Percentiles rank a stretch among this genome's conserved stretches.
Evolutionary conservation across 2,888 invertebrate species (phyloP).

Genomic region (Syrphus vitripennis): DNA sequence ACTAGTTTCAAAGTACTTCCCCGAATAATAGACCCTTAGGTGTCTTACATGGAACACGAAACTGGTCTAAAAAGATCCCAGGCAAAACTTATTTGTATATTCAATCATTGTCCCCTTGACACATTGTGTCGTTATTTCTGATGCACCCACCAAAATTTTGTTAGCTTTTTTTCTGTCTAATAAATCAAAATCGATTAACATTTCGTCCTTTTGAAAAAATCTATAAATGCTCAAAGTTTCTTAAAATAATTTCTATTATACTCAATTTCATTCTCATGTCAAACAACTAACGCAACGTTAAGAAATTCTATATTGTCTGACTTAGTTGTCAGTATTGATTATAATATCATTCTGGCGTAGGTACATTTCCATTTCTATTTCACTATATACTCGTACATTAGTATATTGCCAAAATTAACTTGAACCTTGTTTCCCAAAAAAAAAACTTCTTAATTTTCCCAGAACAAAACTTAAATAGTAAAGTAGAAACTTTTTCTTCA

Average conservation of each 20-base stretch:
- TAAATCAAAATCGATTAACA: neutral
- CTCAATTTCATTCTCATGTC: conserved; percentile 35
- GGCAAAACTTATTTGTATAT: too few species aligned
- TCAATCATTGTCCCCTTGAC: neutral
- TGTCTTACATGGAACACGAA: too few species aligned
- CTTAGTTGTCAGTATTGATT: conserved; percentile 49
- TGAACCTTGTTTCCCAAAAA: neutral
- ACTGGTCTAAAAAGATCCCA: too few species aligned
- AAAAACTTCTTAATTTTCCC: conserved; percentile 22
- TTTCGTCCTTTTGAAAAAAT: neutral
- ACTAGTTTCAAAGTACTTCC: too few species aligned
- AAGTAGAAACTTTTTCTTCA: neutral
- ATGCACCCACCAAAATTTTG: neutral
- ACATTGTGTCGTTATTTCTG: neutral
- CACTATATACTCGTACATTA: neutral
- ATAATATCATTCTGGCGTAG: conserved; percentile 17
- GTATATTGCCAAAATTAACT: conserved; percentile 4
- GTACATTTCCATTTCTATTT: conserved; percentile 19
- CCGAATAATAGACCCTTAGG: too few species aligned
- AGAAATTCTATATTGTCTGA: conserved; percentile 30
- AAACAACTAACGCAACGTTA: conserved; percentile 31
- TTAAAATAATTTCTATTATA: neutral
- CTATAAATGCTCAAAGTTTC: neutral
- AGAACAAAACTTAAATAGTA: conserved; percentile 4
- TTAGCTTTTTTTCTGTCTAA: neutral